Conservation (phyloP, 2,113 vertebrate species). For the Meleagris gallopavo region DNA sequence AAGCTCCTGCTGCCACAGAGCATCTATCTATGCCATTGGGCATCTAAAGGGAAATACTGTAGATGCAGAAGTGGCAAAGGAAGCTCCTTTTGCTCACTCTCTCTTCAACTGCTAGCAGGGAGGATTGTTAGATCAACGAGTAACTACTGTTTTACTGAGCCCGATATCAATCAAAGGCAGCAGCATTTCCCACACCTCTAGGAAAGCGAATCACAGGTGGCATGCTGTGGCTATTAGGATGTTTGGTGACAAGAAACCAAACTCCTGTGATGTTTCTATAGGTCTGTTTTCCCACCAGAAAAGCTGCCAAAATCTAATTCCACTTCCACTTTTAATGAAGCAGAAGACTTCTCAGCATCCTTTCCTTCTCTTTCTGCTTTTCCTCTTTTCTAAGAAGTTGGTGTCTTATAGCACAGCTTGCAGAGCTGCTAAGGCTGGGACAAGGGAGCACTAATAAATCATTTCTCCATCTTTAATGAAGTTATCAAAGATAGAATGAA, state of each 20-base stretch:
- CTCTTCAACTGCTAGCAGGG: background rate
- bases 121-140: background rate
- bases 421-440: background rate
- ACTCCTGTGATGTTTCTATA: background rate
- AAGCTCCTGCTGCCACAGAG: background rate
- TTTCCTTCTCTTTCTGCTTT: background rate
- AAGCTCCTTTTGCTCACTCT: background rate
- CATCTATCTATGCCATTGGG: background rate
- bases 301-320: background rate
- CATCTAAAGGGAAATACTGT: background rate
- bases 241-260: background rate
- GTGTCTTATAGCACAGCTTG: background rate
- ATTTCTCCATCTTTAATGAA: slow-evolving; percentile 25
- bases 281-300: background rate
- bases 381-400: slow-evolving; percentile 1
- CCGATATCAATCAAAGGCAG: background rate
- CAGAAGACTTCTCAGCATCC: background rate
- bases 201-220: background rate
- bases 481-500: slow-evolving; percentile 22
- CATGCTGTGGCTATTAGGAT: background rate
- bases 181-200: background rate
- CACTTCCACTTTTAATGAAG: background rate
- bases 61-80: background rate
- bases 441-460: slow-evolving; percentile 6
- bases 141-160: background rate